Percentiles rank a stretch among this genome's conserved stretches.
Evolutionary conservation across 2,797 vertebrate genomes (phyloP).

Genomic region (Brotula barbata): DNA sequence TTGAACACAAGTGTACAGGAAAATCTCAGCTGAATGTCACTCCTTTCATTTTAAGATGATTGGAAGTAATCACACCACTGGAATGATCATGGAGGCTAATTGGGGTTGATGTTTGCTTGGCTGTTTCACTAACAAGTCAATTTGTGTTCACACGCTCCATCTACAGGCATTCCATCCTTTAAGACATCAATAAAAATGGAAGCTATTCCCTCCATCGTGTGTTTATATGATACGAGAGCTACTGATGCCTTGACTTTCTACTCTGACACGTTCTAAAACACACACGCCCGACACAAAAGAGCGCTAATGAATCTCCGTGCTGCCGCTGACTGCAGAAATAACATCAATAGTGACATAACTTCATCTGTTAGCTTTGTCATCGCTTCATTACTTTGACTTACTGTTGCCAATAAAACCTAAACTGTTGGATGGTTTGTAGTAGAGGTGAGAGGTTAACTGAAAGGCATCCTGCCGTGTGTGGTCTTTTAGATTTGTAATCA

Average conservation of each 20-base stretch:
- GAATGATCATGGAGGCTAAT: not conserved
- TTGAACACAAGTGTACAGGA: not conserved
- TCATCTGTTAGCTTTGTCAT: too few species aligned
- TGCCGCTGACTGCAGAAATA: too few species aligned
- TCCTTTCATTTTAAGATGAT: not conserved
- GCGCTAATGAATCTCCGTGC: not conserved
- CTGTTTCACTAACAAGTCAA: constrained; percentile 10
- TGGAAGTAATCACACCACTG: not conserved
- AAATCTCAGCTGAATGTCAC: not conserved
- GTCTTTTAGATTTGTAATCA: too few species aligned
- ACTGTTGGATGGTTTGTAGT: too few species aligned
- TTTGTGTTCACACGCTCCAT: constrained; percentile 16
- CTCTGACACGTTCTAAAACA: not conserved
- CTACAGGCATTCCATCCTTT: constrained; percentile 3
- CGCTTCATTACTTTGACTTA: too few species aligned
- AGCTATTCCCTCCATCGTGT: constrained; percentile 20
- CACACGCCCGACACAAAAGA: not conserved
- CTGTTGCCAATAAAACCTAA: too few species aligned
- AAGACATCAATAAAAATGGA: constrained; percentile 37
- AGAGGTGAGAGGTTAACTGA: too few species aligned
- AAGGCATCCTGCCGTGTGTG: too few species aligned
- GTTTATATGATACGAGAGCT: constrained; percentile 14
- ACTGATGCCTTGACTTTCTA: constrained; percentile 9
- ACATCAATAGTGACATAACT: too few species aligned
- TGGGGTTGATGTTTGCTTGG: constrained; percentile 3